Evolutionary conservation across 2,797 vertebrate genomes (phyloP).

Genomic region (Pangasius krempfi): DNA sequence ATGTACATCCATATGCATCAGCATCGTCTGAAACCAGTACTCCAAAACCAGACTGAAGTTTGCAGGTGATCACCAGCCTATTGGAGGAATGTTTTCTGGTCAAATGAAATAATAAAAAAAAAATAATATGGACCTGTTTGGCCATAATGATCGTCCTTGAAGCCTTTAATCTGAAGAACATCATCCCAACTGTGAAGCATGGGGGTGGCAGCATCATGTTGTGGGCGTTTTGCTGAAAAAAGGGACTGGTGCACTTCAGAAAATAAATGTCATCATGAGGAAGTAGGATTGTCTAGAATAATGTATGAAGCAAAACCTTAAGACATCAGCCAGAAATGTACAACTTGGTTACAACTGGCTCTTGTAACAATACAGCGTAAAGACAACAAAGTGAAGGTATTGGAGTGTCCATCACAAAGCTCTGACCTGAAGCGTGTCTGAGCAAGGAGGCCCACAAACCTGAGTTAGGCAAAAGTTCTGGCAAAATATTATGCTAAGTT

Average conservation of each 20-base stretch:
- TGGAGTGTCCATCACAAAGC: not conserved
- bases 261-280: not conserved
- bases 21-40: not conserved
- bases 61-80: not conserved
- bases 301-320: not conserved
- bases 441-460: not conserved
- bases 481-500: not conserved
- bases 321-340: not conserved
- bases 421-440: not conserved
- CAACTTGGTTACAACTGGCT: not conserved
- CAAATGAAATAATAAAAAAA: not conserved
- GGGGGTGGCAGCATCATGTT: not conserved
- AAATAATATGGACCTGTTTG: not conserved
- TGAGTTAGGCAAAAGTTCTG: not conserved
- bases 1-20: not conserved
- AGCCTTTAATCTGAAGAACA: not conserved
- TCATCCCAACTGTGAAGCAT: not conserved
- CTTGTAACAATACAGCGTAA: not conserved
- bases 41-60: not conserved
- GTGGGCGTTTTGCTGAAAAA: not conserved
- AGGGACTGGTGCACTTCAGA: not conserved
- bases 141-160: not conserved
- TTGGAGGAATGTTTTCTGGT: not conserved
- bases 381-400: not conserved
- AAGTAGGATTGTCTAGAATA: not conserved